phyloP scores from a whole-genome alignment of 2,113 vertebrate genomes.

The Motacilla alba region DNA sequence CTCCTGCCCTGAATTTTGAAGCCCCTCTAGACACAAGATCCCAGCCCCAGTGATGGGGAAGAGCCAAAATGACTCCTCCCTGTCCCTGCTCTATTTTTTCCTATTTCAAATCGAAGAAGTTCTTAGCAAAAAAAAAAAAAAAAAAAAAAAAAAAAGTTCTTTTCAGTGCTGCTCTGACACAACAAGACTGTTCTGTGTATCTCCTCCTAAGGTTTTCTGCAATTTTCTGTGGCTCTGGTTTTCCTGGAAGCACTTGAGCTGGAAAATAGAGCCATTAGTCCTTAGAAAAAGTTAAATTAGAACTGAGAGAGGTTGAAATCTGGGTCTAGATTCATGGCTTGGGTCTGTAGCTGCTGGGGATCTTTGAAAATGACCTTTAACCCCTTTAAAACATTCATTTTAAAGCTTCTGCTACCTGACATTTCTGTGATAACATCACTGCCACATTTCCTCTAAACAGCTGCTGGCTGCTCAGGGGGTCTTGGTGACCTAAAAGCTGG shows the following conservation, averaged over 20 bases:
- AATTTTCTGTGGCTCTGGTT: neutral
- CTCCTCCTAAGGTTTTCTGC: neutral
- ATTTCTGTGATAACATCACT: neutral
- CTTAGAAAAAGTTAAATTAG: neutral
- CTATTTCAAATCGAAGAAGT: neutral
- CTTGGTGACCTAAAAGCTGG: neutral
- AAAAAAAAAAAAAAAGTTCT: neutral
- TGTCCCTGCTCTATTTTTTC: neutral
- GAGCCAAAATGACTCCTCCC: neutral
- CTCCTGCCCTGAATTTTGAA: neutral
- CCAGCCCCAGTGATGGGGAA: neutral
- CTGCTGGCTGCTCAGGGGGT: neutral
- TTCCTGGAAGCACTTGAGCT: neutral
- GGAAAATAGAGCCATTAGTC: neutral
- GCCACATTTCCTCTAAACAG: neutral
- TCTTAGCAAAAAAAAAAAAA: neutral
- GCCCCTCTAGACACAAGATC: neutral
- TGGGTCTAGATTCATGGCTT: neutral
- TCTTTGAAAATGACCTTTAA: constrained; percentile 1
- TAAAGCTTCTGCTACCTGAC: neutral
- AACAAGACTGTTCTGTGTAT: neutral
- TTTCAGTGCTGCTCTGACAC: neutral
- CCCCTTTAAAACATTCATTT: neutral
- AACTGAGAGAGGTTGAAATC: neutral
- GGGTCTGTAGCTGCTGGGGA: neutral